Conservation (phyloP, 2,113 vertebrate genomes). For the Nasalis larvatus region DNA sequence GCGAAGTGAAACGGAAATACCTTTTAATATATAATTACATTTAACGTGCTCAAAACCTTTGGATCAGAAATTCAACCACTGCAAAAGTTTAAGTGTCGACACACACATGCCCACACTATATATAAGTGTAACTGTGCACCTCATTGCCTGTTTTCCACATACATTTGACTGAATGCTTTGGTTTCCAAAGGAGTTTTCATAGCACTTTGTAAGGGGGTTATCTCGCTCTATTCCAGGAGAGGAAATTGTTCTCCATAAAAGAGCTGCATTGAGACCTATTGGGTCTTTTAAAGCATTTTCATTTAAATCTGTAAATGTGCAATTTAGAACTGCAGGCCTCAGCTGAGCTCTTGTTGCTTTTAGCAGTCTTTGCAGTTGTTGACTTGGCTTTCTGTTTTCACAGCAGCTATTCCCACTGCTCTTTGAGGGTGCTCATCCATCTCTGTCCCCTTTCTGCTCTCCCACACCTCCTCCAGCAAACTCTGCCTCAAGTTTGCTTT, state of each 20-base stretch:
- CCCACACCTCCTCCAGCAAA: background rate
- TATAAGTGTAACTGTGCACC: background rate
- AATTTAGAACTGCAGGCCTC: background rate
- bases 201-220: background rate
- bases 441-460: no score
- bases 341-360: background rate
- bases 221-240: background rate
- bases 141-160: background rate
- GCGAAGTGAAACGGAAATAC: no score
- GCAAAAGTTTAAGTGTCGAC: background rate
- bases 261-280: background rate
- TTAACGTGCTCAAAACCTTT: constrained; percentile 46
- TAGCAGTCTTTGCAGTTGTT: background rate
- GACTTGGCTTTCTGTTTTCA: background rate
- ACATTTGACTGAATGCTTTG: background rate
- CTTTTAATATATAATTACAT: constrained; percentile 52
- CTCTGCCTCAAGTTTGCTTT: background rate
- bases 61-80: constrained; percentile 19
- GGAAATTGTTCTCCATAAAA: background rate
- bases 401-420: background rate
- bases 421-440: background rate
- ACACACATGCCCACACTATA: background rate
- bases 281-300: background rate
- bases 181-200: background rate
- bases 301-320: background rate